phyloP scores from a whole-genome alignment of 2,113 vertebrate genomes.

The Notothenia rossii region DNA sequence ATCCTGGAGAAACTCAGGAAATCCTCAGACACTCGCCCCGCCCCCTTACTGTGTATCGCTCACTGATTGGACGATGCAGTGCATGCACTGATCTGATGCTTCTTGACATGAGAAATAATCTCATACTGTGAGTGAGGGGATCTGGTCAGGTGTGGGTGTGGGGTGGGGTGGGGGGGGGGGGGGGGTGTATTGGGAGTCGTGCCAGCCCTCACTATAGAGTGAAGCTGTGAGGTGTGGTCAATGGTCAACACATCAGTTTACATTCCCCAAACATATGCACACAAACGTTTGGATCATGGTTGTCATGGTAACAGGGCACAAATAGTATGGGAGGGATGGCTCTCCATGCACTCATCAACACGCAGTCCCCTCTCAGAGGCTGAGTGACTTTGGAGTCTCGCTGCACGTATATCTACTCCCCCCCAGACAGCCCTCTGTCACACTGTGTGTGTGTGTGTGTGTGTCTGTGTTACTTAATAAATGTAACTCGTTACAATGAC shows the following conservation, averaged over 20 bases:
- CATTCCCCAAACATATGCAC: slow-evolving; percentile 45
- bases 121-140: slow-evolving; percentile 48
- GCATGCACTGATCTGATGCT: too few species aligned
- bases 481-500: too few species aligned
- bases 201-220: background rate
- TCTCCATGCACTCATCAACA: slow-evolving; percentile 14
- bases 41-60: too few species aligned
- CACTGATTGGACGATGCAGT: too few species aligned
- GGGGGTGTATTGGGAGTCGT: slow-evolving; percentile 18
- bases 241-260: slow-evolving; percentile 58
- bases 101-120: too few species aligned
- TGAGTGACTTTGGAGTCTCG: slow-evolving; percentile 24
- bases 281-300: slow-evolving; percentile 43
- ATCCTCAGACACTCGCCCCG: too few species aligned
- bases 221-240: slow-evolving; percentile 13
- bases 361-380: slow-evolving; percentile 13
- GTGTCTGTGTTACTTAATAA: too few species aligned
- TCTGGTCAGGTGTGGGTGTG: background rate
- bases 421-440: slow-evolving; percentile 19
- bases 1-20: too few species aligned
- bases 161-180: too few species aligned
- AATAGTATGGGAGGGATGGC: slow-evolving; percentile 54
- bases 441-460: background rate
- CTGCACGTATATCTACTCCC: slow-evolving; percentile 28
- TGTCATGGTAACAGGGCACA: slow-evolving; percentile 72